Conservation (phyloP, 2,888 invertebrate species). For the Augochlorella aurata region DNA sequence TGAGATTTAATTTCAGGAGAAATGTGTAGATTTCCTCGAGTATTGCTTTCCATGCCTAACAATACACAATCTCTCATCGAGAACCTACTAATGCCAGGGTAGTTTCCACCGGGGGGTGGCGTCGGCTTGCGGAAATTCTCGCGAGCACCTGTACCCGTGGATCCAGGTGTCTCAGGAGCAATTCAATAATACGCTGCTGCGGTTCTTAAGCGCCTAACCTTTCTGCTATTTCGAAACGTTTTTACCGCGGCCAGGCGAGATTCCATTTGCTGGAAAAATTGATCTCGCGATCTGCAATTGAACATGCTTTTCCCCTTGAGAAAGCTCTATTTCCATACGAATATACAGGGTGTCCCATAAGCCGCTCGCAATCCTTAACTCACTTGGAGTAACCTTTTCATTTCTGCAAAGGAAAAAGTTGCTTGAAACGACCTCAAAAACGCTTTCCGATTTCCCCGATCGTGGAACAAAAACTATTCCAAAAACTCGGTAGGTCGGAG, state of each 20-base stretch:
- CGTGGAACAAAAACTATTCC: constrained; percentile 28
- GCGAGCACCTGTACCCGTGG: constrained; percentile 55
- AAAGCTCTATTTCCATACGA: background rate
- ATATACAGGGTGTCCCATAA: too few species aligned
- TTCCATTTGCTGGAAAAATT: constrained; percentile 2
- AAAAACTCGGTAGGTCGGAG: background rate
- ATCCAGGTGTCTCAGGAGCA: constrained; percentile 51
- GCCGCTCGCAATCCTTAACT: too few species aligned
- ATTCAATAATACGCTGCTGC: constrained; percentile 56
- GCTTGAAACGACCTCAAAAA: too few species aligned
- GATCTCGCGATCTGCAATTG: background rate
- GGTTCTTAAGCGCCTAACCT: constrained; percentile 51
- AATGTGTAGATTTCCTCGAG: background rate
- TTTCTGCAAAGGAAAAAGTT: too few species aligned
- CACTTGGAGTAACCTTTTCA: too few species aligned
- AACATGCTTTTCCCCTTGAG: background rate
- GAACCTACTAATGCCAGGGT: constrained; percentile 24
- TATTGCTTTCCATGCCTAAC: background rate
- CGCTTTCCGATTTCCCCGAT: too few species aligned
- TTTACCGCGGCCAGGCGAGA: constrained; percentile 1
- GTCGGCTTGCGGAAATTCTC: constrained; percentile 44
- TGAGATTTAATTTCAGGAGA: background rate
- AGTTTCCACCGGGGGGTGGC: constrained; percentile 23
- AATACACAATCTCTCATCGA: constrained; percentile 29
- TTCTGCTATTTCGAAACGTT: constrained; percentile 31